Evolutionary conservation across 2,797 vertebrate species (phyloP).

Genomic region (Falco rusticolus): DNA sequence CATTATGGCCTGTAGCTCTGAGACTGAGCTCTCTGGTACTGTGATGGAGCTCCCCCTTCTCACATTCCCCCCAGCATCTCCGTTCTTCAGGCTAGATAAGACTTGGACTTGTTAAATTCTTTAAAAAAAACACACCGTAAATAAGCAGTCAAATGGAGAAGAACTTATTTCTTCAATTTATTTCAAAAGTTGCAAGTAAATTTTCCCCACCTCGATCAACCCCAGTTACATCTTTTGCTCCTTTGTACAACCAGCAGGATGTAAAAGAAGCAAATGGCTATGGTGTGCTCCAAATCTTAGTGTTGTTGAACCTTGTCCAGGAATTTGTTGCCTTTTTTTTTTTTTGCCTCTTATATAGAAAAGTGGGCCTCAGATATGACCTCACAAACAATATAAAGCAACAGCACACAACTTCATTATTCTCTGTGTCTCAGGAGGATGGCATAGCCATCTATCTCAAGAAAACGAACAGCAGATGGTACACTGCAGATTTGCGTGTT

Average conservation of each 20-base stretch:
- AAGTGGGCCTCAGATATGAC: background rate
- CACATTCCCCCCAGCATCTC: background rate
- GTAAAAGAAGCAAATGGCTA: background rate
- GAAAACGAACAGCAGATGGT: background rate
- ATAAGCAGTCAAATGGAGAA: background rate
- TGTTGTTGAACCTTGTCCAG: background rate
- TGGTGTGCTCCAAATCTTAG: background rate
- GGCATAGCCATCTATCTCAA: background rate
- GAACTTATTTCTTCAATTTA: background rate
- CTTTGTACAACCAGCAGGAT: background rate
- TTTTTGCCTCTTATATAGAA: background rate
- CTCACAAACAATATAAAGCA: background rate
- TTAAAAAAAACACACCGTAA: background rate
- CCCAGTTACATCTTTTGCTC: background rate
- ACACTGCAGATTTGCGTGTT: conserved; percentile 2
- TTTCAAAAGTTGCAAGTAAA: background rate
- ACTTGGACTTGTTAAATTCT: background rate
- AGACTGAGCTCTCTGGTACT: background rate
- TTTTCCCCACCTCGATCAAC: background rate
- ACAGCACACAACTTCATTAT: background rate
- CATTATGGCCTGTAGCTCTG: background rate
- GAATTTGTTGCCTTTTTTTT: background rate
- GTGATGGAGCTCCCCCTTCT: background rate
- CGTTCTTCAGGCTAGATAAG: background rate
- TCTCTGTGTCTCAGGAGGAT: background rate